Evolutionary conservation across 2,113 vertebrate genomes (phyloP).

Genomic region (Atractosteus spatula): DNA sequence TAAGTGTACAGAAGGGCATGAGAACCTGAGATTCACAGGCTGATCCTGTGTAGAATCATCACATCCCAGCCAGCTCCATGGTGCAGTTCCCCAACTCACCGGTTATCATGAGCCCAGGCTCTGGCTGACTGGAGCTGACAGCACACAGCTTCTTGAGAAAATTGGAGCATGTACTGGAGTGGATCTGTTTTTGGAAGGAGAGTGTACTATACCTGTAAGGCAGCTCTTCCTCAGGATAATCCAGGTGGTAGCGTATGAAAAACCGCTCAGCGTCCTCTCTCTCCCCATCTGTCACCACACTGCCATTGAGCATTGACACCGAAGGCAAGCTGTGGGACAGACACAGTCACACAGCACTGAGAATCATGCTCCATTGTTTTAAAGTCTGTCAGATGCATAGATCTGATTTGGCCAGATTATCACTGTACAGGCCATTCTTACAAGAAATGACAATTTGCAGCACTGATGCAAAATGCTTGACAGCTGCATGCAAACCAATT

Average conservation of each 20-base stretch:
- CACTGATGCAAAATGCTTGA: neutral
- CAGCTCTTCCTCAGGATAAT: constrained; percentile 77
- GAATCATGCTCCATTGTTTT: neutral
- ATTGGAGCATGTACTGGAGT: neutral
- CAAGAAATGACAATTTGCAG: too few relatives aligned
- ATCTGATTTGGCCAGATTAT: too few relatives aligned
- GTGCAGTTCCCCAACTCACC: too few relatives aligned
- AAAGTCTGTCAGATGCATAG: too few relatives aligned
- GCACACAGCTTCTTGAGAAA: too few relatives aligned
- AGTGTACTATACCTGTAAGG: constrained; percentile 74
- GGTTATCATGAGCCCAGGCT: neutral
- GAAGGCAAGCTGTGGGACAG: constrained; percentile 76
- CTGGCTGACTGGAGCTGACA: neutral
- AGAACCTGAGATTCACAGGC: too few relatives aligned
- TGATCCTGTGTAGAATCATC: too few relatives aligned
- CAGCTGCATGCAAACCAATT: too few relatives aligned
- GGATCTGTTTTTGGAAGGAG: neutral
- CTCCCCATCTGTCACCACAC: constrained; percentile 78
- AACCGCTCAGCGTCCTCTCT: constrained; percentile 92
- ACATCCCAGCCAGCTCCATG: too few relatives aligned
- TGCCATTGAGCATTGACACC: constrained; percentile 84
- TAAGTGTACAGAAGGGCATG: neutral
- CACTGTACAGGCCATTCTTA: too few relatives aligned
- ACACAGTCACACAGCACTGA: neutral
- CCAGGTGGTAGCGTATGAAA: constrained; percentile 89